A percentile compares a stretch with the other conserved stretches of the same genome.
Conservation (phyloP, 2,888 invertebrate genomes). For the Lasioglossum zephyrum region DNA sequence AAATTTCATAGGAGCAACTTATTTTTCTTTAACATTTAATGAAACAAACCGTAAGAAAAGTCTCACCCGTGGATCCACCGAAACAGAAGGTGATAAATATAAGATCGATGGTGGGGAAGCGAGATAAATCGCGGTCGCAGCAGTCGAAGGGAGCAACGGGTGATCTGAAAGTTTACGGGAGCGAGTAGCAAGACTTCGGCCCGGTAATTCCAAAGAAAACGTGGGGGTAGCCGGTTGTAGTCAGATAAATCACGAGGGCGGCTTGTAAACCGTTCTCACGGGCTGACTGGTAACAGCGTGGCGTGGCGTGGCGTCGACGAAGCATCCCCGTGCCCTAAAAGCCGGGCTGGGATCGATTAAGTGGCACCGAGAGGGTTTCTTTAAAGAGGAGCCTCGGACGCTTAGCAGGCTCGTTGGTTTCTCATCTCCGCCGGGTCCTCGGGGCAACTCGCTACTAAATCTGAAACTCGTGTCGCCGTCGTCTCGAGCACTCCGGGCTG, state of each 20-base stretch:
- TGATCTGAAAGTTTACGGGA: background rate
- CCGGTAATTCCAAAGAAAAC: slow-evolving; percentile 36
- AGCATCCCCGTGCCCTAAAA: slow-evolving; percentile 58
- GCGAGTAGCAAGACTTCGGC: background rate
- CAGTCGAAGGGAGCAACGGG: background rate
- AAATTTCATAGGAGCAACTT: too few relatives aligned
- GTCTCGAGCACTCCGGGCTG: slow-evolving; percentile 60
- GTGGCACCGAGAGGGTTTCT: slow-evolving; percentile 70
- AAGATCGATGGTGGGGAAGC: background rate
- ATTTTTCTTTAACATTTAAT: too few relatives aligned
- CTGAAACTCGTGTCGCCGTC: slow-evolving; percentile 64
- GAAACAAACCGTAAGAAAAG: too few relatives aligned
- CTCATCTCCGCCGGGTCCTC: slow-evolving; percentile 63
- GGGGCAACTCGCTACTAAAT: slow-evolving; percentile 65
- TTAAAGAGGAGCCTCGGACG: slow-evolving; percentile 67
- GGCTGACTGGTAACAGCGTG: slow-evolving; percentile 27
- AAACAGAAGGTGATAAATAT: background rate
- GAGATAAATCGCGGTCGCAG: background rate
- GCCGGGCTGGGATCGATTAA: slow-evolving; percentile 68
- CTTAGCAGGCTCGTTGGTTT: slow-evolving; percentile 67
- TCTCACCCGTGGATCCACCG: background rate
- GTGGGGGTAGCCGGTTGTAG: slow-evolving; percentile 10
- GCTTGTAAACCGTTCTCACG: slow-evolving; percentile 40
- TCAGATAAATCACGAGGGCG: slow-evolving; percentile 43
- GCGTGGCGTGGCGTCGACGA: slow-evolving; percentile 38